Evolutionary conservation across 2,113 vertebrate species (phyloP).

Genomic region (Oceanites oceanicus): DNA sequence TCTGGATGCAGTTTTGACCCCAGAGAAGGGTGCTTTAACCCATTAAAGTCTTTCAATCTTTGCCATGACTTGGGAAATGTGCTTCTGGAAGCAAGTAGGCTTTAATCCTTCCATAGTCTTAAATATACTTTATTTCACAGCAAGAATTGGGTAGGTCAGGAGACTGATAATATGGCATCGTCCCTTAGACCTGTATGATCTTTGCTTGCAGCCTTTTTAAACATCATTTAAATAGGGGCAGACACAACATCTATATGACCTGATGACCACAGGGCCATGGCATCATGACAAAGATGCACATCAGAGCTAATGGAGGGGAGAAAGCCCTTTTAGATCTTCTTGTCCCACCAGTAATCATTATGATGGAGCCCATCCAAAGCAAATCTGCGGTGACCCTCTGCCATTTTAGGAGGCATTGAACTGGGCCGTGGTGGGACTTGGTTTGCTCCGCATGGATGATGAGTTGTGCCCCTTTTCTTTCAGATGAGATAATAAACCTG

Average conservation of each 20-base stretch:
- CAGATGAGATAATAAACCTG: not conserved
- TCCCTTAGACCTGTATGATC: not conserved
- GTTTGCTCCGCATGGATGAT: not conserved
- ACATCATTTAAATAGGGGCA: not conserved
- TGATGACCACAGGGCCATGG: not conserved
- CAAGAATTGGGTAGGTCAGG: not conserved
- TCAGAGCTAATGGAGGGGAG: not conserved
- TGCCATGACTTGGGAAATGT: not conserved
- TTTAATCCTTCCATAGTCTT: not conserved
- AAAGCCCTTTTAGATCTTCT: not conserved
- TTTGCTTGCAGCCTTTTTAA: not conserved
- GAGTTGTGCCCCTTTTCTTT: not conserved
- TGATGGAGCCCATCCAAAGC: not conserved
- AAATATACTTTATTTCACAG: not conserved
- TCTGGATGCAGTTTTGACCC: not conserved
- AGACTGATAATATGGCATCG: rapidly evolving
- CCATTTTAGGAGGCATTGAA: too few relatives aligned
- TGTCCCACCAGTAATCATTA: not conserved
- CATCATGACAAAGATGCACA: rapidly evolving
- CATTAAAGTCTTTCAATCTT: not conserved
- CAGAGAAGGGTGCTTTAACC: not conserved
- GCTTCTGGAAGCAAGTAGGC: not conserved
- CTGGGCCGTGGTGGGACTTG: not conserved
- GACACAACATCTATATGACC: not conserved
- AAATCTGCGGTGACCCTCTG: not conserved